Evolutionary conservation across 2,797 vertebrate species (phyloP).

Genomic region (Clarias laeviceps): DNA sequence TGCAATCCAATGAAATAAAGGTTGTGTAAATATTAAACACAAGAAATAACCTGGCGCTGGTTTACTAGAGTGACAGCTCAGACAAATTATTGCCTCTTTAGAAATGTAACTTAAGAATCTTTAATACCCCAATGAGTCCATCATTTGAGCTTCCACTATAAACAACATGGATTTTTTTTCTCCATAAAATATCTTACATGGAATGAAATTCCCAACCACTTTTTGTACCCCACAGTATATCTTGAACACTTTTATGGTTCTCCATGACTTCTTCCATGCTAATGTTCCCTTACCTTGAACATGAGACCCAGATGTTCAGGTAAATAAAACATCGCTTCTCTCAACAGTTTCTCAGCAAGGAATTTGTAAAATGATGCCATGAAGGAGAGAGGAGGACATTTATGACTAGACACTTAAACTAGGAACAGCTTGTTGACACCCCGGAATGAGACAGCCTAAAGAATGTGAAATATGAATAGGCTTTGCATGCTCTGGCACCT

Average conservation of each 20-base stretch:
- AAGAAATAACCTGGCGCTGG: neutral
- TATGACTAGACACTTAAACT: conserved; percentile 38
- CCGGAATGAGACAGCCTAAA: conserved; percentile 8
- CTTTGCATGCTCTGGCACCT: conserved; percentile 29
- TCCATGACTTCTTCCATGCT: neutral
- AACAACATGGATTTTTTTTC: neutral
- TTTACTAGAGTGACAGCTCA: neutral
- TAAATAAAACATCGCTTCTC: conserved; percentile 35
- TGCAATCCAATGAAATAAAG: neutral
- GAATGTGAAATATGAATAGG: conserved; percentile 36
- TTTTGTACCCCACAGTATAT: neutral
- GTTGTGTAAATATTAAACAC: conserved; percentile 12
- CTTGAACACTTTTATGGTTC: neutral
- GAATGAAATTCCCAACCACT: neutral
- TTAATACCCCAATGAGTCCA: neutral
- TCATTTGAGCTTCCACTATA: neutral
- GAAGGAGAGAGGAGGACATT: conserved; percentile 23
- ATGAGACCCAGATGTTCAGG: conserved; percentile 36
- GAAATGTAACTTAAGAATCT: neutral
- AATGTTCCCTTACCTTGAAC: neutral
- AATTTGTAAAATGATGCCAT: conserved; percentile 39
- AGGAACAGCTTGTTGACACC: conserved; percentile 29
- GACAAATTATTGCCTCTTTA: neutral
- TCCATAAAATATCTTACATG: neutral
- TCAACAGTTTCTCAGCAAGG: conserved; percentile 21